Percentiles rank a stretch among this genome's conserved stretches.
These are phyloP conservation scores for Jacana jacana DNA, from an alignment of 2,113 vertebrate genomes.

Conservation along the genomic window DNA sequence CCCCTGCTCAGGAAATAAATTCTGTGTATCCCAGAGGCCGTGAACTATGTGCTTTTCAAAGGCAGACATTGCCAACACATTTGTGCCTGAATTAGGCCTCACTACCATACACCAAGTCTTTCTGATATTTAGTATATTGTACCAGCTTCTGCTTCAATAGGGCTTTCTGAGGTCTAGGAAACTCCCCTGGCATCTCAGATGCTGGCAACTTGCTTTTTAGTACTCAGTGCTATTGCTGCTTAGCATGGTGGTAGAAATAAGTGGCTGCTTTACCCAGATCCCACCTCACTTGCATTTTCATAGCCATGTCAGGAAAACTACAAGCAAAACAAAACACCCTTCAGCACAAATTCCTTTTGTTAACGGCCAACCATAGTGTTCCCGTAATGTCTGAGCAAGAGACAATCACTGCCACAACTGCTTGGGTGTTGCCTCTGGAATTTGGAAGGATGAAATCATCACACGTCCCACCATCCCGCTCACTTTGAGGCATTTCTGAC, in stretches of 20 bases:
- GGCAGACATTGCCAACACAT: neutral
- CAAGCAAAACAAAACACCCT: neutral
- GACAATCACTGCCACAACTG: neutral
- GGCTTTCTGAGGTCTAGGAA: neutral
- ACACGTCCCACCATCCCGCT: neutral
- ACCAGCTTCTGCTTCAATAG: neutral
- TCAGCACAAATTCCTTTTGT: neutral
- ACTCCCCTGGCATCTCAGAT: neutral
- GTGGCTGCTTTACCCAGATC: neutral
- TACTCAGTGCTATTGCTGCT: neutral
- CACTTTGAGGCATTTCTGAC: conserved; percentile 43
- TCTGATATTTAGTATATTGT: neutral
- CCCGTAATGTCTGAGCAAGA: neutral
- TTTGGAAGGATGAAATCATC: conserved; percentile 51
- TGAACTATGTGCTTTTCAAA: neutral
- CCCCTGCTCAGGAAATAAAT: neutral
- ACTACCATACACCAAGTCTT: neutral
- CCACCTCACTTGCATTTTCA: neutral
- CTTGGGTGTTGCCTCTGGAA: conserved; percentile 10
- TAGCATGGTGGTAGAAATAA: neutral
- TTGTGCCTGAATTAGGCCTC: neutral
- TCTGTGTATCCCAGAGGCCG: neutral
- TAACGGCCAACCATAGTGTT: neutral
- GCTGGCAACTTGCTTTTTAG: neutral
- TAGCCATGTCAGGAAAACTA: neutral